A percentile compares a stretch with the other conserved stretches of the same genome.
Evolutionary conservation across 1,140 invertebrate species (phyloP).

Genomic region (Diorhabda elongata): DNA sequence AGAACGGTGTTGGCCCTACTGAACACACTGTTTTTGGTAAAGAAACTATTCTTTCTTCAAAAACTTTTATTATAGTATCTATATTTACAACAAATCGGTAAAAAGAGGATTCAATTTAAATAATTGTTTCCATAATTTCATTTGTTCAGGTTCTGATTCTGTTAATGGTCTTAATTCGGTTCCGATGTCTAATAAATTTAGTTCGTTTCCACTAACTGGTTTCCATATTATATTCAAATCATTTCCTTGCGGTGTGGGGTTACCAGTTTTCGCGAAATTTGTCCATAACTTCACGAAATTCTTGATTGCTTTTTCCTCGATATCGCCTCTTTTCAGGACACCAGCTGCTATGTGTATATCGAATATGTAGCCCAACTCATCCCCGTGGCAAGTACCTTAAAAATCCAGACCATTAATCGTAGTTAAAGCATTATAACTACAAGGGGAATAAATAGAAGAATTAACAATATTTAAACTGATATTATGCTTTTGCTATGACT

Average conservation of each 20-base stretch:
- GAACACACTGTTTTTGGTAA: no score
- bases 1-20: no score
- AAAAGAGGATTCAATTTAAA: background rate
- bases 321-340: conserved; percentile 5
- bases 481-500: no score
- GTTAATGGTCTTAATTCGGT: conserved; percentile 4
- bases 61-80: no score
- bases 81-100: no score
- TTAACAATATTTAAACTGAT: no score
- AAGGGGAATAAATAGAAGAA: no score
- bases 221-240: conserved; percentile 47
- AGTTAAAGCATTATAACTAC: no score
- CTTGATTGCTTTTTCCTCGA: conserved; percentile 34
- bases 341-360: no score
- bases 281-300: conserved; percentile 50
- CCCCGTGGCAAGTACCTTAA: conserved; percentile 22
- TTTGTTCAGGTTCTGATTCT: conserved; percentile 24
- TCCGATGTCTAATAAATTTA: conserved; percentile 23
- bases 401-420: background rate
- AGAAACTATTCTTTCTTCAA: no score
- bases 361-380: conserved; percentile 12
- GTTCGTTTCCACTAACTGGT: conserved; percentile 46
- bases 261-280: conserved; percentile 54
- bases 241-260: conserved; percentile 45
- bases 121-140: conserved; percentile 24